Percentiles rank a stretch among this genome's conserved stretches.
These are phyloP conservation scores for Calliopsis andreniformis DNA, from an alignment of 1,140 invertebrate species.

Conservation along the genomic window DNA sequence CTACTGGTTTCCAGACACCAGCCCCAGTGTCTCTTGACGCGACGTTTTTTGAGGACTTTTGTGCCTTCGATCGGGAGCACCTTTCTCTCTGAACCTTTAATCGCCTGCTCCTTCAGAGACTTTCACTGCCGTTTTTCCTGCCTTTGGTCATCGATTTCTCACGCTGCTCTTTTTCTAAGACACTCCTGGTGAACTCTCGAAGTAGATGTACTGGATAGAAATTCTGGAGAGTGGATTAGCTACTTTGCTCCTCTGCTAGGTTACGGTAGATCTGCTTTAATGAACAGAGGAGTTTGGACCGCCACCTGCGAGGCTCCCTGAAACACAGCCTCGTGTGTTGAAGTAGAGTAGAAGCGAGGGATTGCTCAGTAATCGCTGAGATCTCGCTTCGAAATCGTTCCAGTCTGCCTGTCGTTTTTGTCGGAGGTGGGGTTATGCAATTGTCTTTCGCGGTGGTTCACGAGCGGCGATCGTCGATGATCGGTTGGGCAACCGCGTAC, in stretches of 20 bases:
- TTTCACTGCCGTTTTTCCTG: neutral
- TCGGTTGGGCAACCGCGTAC: neutral
- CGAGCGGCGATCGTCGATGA: neutral
- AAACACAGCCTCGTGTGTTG: neutral
- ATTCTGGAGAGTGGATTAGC: too few relatives aligned
- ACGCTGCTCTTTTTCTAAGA: neutral
- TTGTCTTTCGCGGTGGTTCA: neutral
- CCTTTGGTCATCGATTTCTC: neutral
- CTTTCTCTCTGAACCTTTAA: neutral
- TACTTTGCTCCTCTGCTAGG: too few relatives aligned
- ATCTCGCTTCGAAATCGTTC: neutral
- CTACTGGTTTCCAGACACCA: constrained; percentile 3
- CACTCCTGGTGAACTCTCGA: neutral
- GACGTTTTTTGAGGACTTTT: constrained; percentile 11
- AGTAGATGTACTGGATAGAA: neutral
- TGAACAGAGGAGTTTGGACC: neutral
- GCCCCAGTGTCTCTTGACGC: neutral
- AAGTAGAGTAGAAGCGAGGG: neutral
- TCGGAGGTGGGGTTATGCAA: neutral
- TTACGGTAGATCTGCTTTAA: neutral
- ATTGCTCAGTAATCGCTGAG: neutral
- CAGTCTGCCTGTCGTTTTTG: neutral
- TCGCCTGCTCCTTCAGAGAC: neutral
- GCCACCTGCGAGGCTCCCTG: neutral
- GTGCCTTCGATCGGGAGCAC: neutral